Percentiles rank a stretch among this genome's conserved stretches.
These are phyloP conservation scores for Stratiomys singularior DNA, from an alignment of 2,888 invertebrate species.

Conservation along the genomic window DNA sequence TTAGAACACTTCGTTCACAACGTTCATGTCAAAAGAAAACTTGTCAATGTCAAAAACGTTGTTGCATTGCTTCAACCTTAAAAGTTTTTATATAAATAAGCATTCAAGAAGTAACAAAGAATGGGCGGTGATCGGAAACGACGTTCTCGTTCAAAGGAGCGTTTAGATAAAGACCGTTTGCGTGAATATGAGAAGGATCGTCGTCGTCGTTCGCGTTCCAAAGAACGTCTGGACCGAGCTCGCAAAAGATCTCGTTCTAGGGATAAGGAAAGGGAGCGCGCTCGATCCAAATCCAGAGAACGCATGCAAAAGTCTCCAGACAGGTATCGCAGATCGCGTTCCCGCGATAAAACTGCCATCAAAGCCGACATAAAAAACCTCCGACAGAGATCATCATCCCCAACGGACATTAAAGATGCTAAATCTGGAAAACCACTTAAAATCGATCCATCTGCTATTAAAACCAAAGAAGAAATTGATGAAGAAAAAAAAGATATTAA, in stretches of 20 bases:
- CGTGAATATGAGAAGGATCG: conserved; percentile 56
- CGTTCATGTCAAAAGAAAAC: too few relatives aligned
- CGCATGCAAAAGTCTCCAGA: conserved; percentile 52
- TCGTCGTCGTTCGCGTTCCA: conserved; percentile 62
- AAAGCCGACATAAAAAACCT: conserved; percentile 54
- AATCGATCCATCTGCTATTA: conserved; percentile 53
- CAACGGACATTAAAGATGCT: conserved; percentile 37
- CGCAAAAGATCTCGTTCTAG: conserved; percentile 57
- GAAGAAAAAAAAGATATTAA: conserved; percentile 65
- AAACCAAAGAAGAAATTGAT: conserved; percentile 51
- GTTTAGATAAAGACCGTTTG: conserved; percentile 54
- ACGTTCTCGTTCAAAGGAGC: conserved; percentile 67
- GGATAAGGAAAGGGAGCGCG: conserved; percentile 58
- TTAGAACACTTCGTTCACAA: too few relatives aligned
- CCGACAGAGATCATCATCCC: conserved; percentile 4
- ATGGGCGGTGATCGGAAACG: conserved; percentile 68
- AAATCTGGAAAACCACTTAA: conserved; percentile 57
- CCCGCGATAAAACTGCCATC: conserved; percentile 57
- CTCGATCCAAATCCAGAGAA: conserved; percentile 61
- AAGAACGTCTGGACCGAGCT: conserved; percentile 60
- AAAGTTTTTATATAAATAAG: too few relatives aligned
- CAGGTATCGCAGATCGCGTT: conserved; percentile 58
- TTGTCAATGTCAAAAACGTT: too few relatives aligned
- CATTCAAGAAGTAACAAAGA: neutral
- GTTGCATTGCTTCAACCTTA: too few relatives aligned